Base-by-base conservation (phyloP, 1,140 invertebrate genomes). In the Monomorium pharaonis region DNA sequence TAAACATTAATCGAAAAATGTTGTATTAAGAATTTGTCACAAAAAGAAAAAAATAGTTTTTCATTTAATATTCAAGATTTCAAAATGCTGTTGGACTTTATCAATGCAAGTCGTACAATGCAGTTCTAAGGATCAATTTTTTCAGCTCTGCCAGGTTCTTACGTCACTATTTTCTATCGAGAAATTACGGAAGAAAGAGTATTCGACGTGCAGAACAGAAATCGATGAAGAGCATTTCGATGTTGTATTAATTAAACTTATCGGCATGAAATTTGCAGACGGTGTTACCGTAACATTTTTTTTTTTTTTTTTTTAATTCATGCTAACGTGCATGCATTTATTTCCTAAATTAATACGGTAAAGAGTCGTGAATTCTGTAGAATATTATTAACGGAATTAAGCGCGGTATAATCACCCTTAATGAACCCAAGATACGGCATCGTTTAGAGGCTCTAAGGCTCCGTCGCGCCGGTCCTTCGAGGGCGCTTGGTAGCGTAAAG, bases 401-500 rank as follows among this genome's bases (percentile, higher is more conserved):
- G 21, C 21, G 51, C 10, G 30, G 5, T 54, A 51, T 80, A 51
- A 80, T 80, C 33, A 9, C 10, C 33, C 33, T 44, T 27, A 10
- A 27, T 37, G 24, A 12, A 54, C 18, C 24, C 37, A 37, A 44
- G 24, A 76, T 60, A 27, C 16, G 21, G 14, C 54, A 24, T 75
- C 51, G 21, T 58, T 76, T n/a, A 76, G 54, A 24, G 21, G 37
- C 16, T 69, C 27, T 21, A 44, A 44, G 63, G 76, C 21, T n/a
- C 14, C 37, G 37, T 7, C 30, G 37, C 14, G 16, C 30, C n/a
- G 30, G 30, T 27, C 44, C 76, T 67, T 80, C 76, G 44, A 80
- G 44, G 76, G 67, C 30, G n/a, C 69, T 67, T 37, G 76, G 69
- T 80, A 27, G 27, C 62, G 30, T 21, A n/a, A 24, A 24, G 62